Evolutionary conservation across 1,140 invertebrate genomes (phyloP), one percentile per base, ranked within the genome.

Genomic region (Platyscapa corneri): DNA sequence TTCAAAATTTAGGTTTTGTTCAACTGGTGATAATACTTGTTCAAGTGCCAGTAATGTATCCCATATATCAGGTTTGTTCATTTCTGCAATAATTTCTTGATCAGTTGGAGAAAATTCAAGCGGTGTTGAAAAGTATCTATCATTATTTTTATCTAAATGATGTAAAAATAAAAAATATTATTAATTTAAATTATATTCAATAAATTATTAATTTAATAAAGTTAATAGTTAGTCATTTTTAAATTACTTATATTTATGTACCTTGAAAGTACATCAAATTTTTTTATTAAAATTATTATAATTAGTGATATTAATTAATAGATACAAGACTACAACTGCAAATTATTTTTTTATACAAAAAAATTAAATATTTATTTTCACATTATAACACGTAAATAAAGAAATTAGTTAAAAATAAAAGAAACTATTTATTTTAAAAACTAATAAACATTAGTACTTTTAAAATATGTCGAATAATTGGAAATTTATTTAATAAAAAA

Each of bases 41-140:
- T 86, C 85, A 23, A 86, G 72, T 37, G 75, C 76, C 32, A 83
- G 0, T 72, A 86, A 80, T 46, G 81, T 67, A 74, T 86, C 85
- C 85, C 85, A 86, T 18, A 86, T 34, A 77, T 86, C 85, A 32
- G 85, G 85, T 27, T 86, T 14, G 30, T 82, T 56, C 60, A 86
- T 82, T 3, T 76, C 72, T 67, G 78, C 5, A n/a, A 86, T 74
- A 1, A 76, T 53, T 78, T 86, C 74, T 70, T 82, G 12, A 67
- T 53, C 34, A 56, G 16, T 65, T 77, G 76, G 5, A 23, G 30
- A 39, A 75, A 8, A 49, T 65, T 67, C 76, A 20, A 82, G 27
- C n/a, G 79, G 79, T 14, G 70, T 67, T 53, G 79, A 82, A 67
- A 86, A 82, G 42, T 27, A 82, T 37, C 30, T 67, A 1, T 76